Percentiles rank a stretch among this genome's conserved stretches.
Conservation (phyloP, 2,797 vertebrate genomes). For the Enoplosus armatus region DNA sequence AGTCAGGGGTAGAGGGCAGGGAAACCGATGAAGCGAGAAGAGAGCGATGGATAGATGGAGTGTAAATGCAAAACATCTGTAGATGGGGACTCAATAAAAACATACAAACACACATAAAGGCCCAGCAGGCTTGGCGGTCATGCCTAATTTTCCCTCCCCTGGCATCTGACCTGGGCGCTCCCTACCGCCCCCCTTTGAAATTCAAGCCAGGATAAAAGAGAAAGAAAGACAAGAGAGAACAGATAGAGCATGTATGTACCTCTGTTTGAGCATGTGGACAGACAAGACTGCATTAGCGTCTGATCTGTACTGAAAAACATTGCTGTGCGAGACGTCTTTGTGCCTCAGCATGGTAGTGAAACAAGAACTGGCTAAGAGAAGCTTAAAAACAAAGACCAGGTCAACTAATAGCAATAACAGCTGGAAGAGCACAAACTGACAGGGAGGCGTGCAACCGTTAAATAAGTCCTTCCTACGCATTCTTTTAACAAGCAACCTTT, state of each 20-base stretch:
- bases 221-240: constrained; percentile 11
- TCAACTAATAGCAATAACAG: constrained; percentile 2
- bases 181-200: constrained; percentile 68
- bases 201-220: constrained; percentile 64
- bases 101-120: constrained; percentile 47
- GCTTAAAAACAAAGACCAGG: neutral
- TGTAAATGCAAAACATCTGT: constrained; percentile 34
- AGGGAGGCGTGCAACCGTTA: constrained; percentile 31
- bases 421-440: constrained; percentile 23
- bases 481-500: constrained; percentile 33
- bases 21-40: constrained; percentile 20
- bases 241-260: constrained; percentile 23
- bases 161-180: constrained; percentile 48
- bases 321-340: neutral
- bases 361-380: neutral
- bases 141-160: constrained; percentile 66
- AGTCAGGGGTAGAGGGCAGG: constrained; percentile 6
- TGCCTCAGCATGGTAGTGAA: neutral
- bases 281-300: constrained; percentile 4
- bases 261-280: constrained; percentile 19
- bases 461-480: constrained; percentile 24
- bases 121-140: constrained; percentile 60
- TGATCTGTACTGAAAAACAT: neutral
- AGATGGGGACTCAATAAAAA: constrained; percentile 40
- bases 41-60: constrained; percentile 20